phyloP scores from a whole-genome alignment of 2,113 vertebrate genomes.

The Cervus canadensis region DNA sequence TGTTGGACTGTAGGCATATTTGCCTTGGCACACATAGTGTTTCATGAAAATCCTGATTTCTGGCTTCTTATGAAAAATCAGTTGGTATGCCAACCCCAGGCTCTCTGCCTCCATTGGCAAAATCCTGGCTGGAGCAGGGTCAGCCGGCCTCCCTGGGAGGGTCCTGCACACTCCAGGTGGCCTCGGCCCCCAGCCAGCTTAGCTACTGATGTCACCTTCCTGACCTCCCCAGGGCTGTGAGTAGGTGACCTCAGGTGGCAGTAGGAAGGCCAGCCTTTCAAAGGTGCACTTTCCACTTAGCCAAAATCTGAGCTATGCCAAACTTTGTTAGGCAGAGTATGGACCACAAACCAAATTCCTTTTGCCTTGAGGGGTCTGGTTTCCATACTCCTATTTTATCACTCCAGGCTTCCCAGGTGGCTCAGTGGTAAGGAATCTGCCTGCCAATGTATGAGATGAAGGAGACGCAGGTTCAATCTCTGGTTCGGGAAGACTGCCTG shows the following conservation, averaged over 20 bases:
- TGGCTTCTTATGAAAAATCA: neutral
- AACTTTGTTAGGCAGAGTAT: neutral
- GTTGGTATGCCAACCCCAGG: neutral
- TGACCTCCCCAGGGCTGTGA: neutral
- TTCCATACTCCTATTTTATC: neutral
- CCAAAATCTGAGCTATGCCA: neutral
- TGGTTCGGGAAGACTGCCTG: neutral
- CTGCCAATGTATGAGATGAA: neutral
- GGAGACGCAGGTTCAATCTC: neutral
- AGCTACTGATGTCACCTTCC: neutral
- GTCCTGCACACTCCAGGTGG: neutral
- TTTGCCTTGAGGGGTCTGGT: neutral
- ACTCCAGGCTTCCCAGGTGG: neutral
- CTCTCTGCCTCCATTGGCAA: neutral
- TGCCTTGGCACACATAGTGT: neutral
- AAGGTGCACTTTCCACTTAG: neutral
- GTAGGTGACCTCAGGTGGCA: neutral
- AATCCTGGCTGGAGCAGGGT: neutral
- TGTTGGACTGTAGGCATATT: neutral
- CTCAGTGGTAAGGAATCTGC: neutral
- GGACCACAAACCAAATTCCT: accelerated
- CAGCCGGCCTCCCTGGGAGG: neutral
- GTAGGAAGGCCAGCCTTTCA: neutral
- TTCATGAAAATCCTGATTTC: neutral
- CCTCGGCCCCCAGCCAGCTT: neutral